Conservation (phyloP, 2,113 vertebrate species). For the Antidorcas marsupialis region DNA sequence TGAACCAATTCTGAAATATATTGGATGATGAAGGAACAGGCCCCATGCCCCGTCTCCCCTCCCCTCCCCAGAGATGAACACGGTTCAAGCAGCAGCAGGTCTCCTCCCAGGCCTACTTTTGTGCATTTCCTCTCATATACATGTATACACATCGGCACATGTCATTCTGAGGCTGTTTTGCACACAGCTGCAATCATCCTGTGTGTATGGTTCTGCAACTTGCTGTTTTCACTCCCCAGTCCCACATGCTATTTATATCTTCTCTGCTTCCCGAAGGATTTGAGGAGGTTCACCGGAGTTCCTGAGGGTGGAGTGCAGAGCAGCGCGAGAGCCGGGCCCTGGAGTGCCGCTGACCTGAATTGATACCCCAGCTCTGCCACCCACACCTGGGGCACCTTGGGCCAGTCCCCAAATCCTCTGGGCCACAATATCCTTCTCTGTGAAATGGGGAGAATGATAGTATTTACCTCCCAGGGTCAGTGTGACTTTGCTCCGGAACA, state of each 20-base stretch:
- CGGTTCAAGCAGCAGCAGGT: not conserved
- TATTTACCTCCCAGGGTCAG: not conserved
- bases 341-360: not conserved
- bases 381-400: not conserved
- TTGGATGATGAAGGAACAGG: not conserved
- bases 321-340: rapidly evolving
- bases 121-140: not conserved
- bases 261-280: not conserved
- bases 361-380: not conserved
- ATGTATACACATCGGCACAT: rapidly evolving
- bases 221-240: not conserved
- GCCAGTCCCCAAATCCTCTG: not conserved
- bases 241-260: not conserved
- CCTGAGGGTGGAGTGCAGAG: not conserved
- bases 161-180: not conserved
- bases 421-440: not conserved
- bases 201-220: not conserved
- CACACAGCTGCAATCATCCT: not conserved
- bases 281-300: not conserved
- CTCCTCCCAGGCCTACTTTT: not conserved
- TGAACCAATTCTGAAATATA: not conserved
- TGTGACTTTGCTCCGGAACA: not conserved
- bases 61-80: not conserved
- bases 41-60: not conserved
- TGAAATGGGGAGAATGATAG: not conserved